Evolutionary conservation across 1,140 invertebrate species (phyloP), one percentile per base, ranked within the genome.

Genomic region (Nephila pilipes): DNA sequence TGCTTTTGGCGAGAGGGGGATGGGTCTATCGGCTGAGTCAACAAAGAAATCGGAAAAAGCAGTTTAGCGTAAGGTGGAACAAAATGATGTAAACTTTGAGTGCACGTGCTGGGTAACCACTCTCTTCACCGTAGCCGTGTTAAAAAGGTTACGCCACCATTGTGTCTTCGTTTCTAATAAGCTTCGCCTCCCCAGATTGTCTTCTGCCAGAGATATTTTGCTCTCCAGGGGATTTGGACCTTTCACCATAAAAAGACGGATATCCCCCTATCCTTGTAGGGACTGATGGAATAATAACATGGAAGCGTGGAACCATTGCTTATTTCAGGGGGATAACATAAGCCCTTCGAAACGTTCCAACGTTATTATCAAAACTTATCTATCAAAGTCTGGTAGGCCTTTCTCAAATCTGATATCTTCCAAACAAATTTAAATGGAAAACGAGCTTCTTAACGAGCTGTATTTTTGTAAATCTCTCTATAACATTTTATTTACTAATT

Each of bases 21-120:
- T n/a, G 69, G 69, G 29, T 32, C 69, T 18, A 75, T 75, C 29
- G 69, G 69, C 69, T 75, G 69, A 75, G 69, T 75, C 69, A 75
- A 75, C 69, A 75, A 75, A 75, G 69, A 75, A 75, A 75, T 75
- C 69, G 69, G 69, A 75, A 75, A 75, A 75, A 36, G 69, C 69
- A 75, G 69, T 75, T 75, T 75, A 29, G 69, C 69, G 80, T 81
- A 25, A 55, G 80, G 38, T 55, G 38, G 80, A 81, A 81, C 46
- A 55, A 81, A 81, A 81, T 81, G 80, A 81, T 81, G 80, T 81
- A 81, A 81, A 81, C 80, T 55, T 46, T 54, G 80, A 55, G 80
- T 81, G 80, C 80, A 55, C 80, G 80, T 81, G 80, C 36, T 14
- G 14, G 6, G 69, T 75, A 75, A 75, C 69, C 69, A 32, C 69